phyloP scores from a whole-genome alignment of 1,140 invertebrate genomes.

The Trichomalopsis sarcophagae region DNA sequence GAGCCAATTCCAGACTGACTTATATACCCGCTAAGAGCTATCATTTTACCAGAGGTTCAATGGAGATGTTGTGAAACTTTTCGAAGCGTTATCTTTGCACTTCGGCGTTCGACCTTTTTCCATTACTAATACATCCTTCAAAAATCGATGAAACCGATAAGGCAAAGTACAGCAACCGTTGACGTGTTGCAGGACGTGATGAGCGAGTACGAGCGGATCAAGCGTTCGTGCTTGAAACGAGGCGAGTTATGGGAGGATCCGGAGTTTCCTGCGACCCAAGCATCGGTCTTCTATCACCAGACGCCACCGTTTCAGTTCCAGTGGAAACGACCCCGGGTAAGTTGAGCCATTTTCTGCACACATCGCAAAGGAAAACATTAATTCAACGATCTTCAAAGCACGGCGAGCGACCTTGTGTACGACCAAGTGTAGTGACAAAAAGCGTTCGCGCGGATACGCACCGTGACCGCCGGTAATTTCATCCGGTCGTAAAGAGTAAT shows the following conservation, averaged over 20 bases:
- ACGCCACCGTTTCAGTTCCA: constrained; percentile 93
- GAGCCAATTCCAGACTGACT: too few relatives aligned
- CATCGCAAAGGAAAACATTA: neutral
- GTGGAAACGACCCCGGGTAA: constrained; percentile 93
- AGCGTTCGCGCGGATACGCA: neutral
- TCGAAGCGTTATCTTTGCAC: too few relatives aligned
- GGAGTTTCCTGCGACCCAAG: constrained; percentile 90
- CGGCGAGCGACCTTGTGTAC: neutral
- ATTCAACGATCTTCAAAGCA: neutral
- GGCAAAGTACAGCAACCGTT: neutral
- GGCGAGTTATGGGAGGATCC: constrained; percentile 93
- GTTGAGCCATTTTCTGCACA: constrained; percentile 13
- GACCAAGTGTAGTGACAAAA: neutral
- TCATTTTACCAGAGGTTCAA: neutral
- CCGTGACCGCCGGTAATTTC: constrained; percentile 7
- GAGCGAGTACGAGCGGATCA: constrained; percentile 89
- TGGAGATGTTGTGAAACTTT: neutral
- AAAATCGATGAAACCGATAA: neutral
- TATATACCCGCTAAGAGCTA: too few relatives aligned
- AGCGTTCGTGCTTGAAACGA: constrained; percentile 84
- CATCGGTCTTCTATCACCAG: constrained; percentile 94
- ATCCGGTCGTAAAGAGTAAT: constrained; percentile 39
- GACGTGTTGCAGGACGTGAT: constrained; percentile 72
- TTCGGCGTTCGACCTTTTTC: neutral
- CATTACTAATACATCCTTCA: neutral